These are phyloP conservation scores for Neuroterus valhalla DNA, from an alignment of 1,140 invertebrate species.

Conservation along the genomic window DNA sequence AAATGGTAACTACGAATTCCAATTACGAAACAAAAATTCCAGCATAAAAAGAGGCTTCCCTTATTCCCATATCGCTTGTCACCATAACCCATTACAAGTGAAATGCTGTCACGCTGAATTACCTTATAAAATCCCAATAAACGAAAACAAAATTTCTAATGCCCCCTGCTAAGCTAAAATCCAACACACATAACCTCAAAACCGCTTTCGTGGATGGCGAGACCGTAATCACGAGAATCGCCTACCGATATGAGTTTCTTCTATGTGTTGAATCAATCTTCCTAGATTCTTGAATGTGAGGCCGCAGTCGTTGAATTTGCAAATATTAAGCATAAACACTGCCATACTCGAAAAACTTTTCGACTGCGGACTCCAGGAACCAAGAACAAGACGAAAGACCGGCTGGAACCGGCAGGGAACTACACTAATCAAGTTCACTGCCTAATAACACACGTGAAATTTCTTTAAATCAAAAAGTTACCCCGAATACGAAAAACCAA, in stretches of 20 bases:
- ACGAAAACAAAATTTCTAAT: too few relatives aligned
- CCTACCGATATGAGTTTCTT: constrained; percentile 89
- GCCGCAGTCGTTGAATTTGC: constrained; percentile 90
- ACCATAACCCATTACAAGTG: too few relatives aligned
- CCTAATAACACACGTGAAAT: background rate
- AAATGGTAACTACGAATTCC: too few relatives aligned
- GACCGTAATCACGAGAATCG: background rate
- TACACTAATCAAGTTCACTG: constrained; percentile 7
- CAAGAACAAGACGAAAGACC: constrained; percentile 28
- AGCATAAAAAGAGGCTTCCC: too few relatives aligned
- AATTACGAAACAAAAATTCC: too few relatives aligned
- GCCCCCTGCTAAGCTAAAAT: too few relatives aligned
- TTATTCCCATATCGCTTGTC: too few relatives aligned
- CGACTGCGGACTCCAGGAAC: constrained; percentile 32
- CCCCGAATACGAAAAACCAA: background rate
- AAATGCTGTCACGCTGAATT: too few relatives aligned
- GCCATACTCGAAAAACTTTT: constrained; percentile 79
- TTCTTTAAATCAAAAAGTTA: background rate
- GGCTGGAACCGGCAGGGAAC: background rate
- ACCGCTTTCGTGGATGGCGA: background rate
- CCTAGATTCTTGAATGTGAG: constrained; percentile 86
- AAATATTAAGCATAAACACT: constrained; percentile 90
- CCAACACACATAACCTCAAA: constrained; percentile 42
- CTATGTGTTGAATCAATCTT: constrained; percentile 89
- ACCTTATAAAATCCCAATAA: too few relatives aligned